A percentile compares a stretch with the other conserved stretches of the same genome.
Evolutionary conservation across 1,140 invertebrate genomes (phyloP).

Genomic region (Linepithema humile): DNA sequence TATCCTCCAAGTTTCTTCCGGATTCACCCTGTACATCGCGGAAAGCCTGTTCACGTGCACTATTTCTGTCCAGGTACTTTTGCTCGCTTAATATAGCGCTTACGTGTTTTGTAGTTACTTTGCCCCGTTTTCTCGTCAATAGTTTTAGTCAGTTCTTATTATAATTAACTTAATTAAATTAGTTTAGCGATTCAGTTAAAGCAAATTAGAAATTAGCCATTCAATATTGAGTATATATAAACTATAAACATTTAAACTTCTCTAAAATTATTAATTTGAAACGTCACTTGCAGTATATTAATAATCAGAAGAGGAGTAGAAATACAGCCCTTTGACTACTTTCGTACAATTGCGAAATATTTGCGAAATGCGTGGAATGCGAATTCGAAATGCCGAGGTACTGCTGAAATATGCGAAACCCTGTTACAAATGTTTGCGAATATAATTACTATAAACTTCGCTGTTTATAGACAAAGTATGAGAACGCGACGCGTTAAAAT

Average conservation of each 20-base stretch:
- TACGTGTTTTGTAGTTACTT: neutral
- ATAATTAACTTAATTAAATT: too few species aligned
- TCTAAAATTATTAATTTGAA: neutral
- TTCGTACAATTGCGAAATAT: neutral
- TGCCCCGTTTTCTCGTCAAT: neutral
- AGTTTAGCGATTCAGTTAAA: too few species aligned
- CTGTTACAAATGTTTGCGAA: neutral
- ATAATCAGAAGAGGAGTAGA: neutral
- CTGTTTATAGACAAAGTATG: neutral
- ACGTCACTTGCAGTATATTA: neutral
- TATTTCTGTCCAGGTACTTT: conserved; percentile 32
- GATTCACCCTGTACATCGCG: neutral
- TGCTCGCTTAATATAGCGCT: conserved; percentile 45
- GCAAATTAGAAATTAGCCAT: too few species aligned
- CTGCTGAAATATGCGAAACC: neutral
- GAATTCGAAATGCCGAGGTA: neutral
- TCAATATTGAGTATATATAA: neutral
- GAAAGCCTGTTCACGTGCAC: neutral
- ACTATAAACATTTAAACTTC: neutral
- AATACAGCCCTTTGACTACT: neutral
- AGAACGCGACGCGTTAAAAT: neutral
- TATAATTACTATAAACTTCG: neutral
- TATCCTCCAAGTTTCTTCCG: neutral
- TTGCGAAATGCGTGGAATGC: neutral
- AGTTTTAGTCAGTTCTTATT: neutral